phyloP scores from a whole-genome alignment of 1,140 invertebrate species.

The Trichonephila clavipes region DNA sequence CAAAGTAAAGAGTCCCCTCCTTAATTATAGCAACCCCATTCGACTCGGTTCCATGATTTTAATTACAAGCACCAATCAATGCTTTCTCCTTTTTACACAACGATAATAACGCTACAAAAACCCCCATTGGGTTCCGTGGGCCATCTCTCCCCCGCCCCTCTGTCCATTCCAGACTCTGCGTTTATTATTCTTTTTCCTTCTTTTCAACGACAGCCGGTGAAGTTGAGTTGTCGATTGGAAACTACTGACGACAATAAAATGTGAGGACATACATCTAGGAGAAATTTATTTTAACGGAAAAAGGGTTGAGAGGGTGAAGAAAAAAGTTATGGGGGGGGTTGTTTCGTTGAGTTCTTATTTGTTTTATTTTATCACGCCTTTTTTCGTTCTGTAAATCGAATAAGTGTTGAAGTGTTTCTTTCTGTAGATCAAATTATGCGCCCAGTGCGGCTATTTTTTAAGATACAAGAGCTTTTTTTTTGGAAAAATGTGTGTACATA shows the following conservation, averaged over 20 bases:
- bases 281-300: background rate
- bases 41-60: background rate
- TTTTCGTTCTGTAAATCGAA: background rate
- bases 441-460: background rate
- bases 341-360: background rate
- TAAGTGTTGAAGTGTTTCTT: slow-evolving; percentile 1
- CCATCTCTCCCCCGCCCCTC: background rate
- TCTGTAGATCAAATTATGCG: background rate
- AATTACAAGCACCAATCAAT: slow-evolving; percentile 16
- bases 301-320: background rate
- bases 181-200: background rate
- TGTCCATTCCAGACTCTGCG: background rate
- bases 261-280: background rate
- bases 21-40: background rate
- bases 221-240: slow-evolving; percentile 21
- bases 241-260: slow-evolving; percentile 35
- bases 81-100: background rate
- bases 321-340: background rate
- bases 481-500: too few relatives aligned
- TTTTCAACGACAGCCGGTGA: background rate
- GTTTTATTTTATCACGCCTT: background rate
- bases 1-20: background rate
- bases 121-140: background rate
- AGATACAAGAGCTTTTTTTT: background rate
- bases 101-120: background rate